Evolutionary conservation across 2,113 vertebrate genomes (phyloP).

Genomic region (Cebus imitator): DNA sequence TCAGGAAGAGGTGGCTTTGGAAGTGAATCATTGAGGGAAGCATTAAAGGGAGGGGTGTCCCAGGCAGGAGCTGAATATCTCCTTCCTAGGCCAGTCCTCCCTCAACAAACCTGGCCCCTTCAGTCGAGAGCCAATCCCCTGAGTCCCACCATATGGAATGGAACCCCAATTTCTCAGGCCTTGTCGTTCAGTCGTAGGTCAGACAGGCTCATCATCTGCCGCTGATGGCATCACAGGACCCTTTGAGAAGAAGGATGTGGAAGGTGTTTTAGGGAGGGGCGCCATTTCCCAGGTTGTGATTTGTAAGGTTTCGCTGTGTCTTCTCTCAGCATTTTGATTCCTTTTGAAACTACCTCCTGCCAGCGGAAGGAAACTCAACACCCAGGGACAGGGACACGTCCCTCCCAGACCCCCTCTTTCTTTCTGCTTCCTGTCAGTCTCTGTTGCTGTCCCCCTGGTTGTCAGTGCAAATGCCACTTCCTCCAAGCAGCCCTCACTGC

Average conservation of each 20-base stretch:
- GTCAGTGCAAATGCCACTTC: not conserved
- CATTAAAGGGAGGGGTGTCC: not conserved
- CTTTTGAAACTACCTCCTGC: not conserved
- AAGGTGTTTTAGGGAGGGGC: not conserved
- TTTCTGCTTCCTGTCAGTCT: not conserved
- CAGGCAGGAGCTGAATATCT: not conserved
- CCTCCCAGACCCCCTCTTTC: not conserved
- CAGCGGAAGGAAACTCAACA: not conserved
- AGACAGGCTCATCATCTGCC: fast-evolving
- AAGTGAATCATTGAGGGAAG: not conserved
- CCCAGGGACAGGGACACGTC: not conserved
- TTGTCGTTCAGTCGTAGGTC: no score
- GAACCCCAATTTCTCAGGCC: not conserved
- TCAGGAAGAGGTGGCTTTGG: not conserved
- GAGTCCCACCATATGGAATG: fast-evolving
- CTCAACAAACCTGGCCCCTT: not conserved
- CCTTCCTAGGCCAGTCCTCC: not conserved
- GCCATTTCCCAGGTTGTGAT: not conserved
- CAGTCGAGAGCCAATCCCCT: not conserved
- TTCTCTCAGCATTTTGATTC: not conserved
- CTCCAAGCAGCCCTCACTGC: not conserved
- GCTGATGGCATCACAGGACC: no score
- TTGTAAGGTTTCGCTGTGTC: not conserved
- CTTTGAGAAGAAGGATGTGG: not conserved
- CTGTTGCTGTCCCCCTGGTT: not conserved